These are phyloP conservation scores for Apamea monoglypha DNA, from an alignment of 2,888 invertebrate species.

Conservation along the genomic window DNA sequence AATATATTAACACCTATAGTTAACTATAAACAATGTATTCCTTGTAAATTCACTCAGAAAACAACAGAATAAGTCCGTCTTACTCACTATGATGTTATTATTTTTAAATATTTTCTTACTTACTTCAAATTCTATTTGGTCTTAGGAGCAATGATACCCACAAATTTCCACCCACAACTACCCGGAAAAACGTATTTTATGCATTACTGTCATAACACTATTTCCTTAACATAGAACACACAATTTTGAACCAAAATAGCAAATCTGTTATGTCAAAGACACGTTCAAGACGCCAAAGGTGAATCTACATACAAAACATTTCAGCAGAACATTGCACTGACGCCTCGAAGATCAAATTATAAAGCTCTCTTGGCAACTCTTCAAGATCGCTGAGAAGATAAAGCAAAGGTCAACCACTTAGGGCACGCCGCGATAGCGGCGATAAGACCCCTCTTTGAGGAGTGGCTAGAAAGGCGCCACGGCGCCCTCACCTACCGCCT, in stretches of 20 bases:
- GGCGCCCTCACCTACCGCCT: too few species aligned
- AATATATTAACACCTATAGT: too few species aligned
- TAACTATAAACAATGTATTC: too few species aligned
- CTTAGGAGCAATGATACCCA: not conserved
- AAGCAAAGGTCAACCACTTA: not conserved
- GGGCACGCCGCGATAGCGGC: too few species aligned
- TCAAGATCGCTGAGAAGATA: not conserved
- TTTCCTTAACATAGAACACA: constrained; percentile 10
- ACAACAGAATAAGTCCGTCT: too few species aligned
- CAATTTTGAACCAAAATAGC: not conserved
- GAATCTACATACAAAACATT: constrained; percentile 31
- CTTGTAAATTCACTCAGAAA: too few species aligned
- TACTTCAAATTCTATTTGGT: not conserved
- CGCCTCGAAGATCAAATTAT: not conserved
- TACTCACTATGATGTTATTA: too few species aligned
- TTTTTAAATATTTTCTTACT: not conserved
- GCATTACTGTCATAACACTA: not conserved
- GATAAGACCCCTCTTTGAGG: too few species aligned
- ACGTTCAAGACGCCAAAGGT: constrained; percentile 11
- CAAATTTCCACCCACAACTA: not conserved
- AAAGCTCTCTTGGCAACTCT: not conserved
- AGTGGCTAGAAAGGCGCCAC: too few species aligned
- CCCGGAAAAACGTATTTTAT: not conserved
- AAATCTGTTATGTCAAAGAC: constrained; percentile 1
- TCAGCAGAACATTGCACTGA: not conserved